phyloP scores from a whole-genome alignment of 1,140 invertebrate species.

The Ephestia elutella region DNA sequence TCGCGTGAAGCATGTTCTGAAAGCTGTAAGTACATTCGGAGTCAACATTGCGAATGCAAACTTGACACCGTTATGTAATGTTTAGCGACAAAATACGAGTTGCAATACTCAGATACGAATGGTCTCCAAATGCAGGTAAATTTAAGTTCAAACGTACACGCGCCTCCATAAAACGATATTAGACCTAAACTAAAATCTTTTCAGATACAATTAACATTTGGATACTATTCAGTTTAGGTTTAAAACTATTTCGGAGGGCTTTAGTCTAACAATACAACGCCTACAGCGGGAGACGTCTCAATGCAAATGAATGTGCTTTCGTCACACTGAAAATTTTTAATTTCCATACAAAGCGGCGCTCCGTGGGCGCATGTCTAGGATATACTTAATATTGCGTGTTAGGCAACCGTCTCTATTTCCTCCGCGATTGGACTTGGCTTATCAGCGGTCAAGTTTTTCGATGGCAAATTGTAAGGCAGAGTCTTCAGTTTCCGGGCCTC shows the following conservation, averaged over 20 bases:
- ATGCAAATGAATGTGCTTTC: conserved; percentile 14
- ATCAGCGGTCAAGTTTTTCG: conserved; percentile 37
- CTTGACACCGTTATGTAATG: neutral
- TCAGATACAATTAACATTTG: neutral
- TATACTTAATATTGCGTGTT: conserved; percentile 27
- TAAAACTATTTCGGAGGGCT: conserved; percentile 5
- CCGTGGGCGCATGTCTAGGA: conserved; percentile 13
- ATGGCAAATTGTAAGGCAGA: conserved; percentile 78
- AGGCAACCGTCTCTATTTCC: conserved; percentile 68
- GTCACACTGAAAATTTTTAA: conserved; percentile 18
- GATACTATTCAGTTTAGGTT: conserved; percentile 4
- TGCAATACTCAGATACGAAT: neutral
- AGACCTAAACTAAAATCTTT: neutral
- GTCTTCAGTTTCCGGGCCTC: conserved; percentile 85
- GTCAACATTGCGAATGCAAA: neutral
- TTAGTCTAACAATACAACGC: conserved; percentile 4
- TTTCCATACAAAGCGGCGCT: conserved; percentile 24
- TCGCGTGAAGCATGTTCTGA: conserved; percentile 22
- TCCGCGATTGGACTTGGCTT: conserved; percentile 47
- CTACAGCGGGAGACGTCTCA: conserved; percentile 10
- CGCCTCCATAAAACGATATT: neutral
- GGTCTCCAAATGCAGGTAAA: neutral
- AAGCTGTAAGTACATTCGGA: conserved; percentile 4
- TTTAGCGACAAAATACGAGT: neutral
- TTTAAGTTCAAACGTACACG: neutral